A percentile compares a stretch with the other conserved stretches of the same genome.
Conservation (phyloP, 1,140 invertebrate species). For the Bombus polaris region DNA sequence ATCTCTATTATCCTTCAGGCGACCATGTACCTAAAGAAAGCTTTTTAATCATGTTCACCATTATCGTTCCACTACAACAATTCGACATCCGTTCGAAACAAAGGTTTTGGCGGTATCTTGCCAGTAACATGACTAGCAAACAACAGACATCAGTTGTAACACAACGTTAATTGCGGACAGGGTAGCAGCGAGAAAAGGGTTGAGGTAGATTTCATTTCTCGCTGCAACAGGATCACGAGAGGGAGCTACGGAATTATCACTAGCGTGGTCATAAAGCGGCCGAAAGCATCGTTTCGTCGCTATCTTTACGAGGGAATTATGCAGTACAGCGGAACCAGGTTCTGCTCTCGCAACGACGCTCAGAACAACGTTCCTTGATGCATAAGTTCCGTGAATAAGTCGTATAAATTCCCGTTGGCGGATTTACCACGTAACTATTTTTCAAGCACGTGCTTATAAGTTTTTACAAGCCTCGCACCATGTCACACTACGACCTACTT, state of each 20-base stretch:
- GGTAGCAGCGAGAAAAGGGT: neutral
- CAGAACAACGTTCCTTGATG: constrained; percentile 53
- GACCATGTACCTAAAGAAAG: too few species aligned
- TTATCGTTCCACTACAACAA: too few species aligned
- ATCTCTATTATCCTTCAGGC: too few species aligned
- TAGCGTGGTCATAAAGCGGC: constrained; percentile 42
- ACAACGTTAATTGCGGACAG: constrained; percentile 3
- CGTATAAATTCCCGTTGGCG: constrained; percentile 49
- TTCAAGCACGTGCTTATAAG: constrained; percentile 28
- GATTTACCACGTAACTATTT: neutral
- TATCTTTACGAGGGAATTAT: constrained; percentile 65
- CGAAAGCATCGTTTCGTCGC: constrained; percentile 34
- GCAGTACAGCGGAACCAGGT: constrained; percentile 41
- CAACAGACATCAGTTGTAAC: neutral
- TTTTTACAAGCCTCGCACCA: constrained; percentile 2
- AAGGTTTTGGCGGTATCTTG: neutral
- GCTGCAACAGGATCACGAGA: neutral
- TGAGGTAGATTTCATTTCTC: neutral
- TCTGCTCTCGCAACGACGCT: constrained; percentile 30
- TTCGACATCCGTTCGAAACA: too few species aligned
- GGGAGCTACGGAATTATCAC: constrained; percentile 41
- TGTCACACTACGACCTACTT: neutral
- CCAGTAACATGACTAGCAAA: neutral
- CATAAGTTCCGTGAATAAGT: constrained; percentile 49
- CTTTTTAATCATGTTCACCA: too few species aligned